Conservation (phyloP, 1,140 invertebrate species). For the Pogonognathellus flavescens region DNA sequence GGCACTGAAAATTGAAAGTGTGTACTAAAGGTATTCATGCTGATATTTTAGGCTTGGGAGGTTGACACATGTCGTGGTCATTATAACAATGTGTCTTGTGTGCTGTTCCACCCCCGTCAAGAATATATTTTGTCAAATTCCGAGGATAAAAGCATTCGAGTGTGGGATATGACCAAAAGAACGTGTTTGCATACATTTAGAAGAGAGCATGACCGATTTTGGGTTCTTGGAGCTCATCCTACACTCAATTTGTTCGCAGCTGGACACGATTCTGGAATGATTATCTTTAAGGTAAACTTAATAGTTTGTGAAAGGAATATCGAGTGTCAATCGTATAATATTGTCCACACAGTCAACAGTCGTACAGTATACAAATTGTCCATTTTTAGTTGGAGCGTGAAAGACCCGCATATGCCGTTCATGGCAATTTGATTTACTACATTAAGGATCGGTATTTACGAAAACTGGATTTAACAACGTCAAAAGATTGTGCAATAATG, state of each 20-base stretch:
- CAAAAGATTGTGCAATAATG: constrained; percentile 93
- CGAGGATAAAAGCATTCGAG: constrained; percentile 97
- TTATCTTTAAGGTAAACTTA: constrained; percentile 77
- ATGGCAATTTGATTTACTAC: constrained; percentile 95
- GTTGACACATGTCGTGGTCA: constrained; percentile 98
- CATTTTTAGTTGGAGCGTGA: constrained; percentile 84
- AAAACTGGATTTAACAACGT: constrained; percentile 91
- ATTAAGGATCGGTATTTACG: constrained; percentile 95
- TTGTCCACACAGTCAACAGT: too few species aligned
- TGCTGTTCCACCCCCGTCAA: constrained; percentile 96
- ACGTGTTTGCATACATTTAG: constrained; percentile 96
- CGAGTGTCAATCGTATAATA: too few species aligned
- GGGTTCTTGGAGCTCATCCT: constrained; percentile 94
- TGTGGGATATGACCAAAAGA: constrained; percentile 99
- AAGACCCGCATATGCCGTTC: constrained; percentile 93
- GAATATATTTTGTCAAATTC: constrained; percentile 97
- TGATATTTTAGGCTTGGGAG: constrained; percentile 87
- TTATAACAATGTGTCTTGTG: constrained; percentile 99
- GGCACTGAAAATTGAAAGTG: constrained; percentile 24
- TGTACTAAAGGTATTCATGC: background rate
- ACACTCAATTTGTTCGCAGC: constrained; percentile 89
- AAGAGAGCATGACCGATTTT: constrained; percentile 96
- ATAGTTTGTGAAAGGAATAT: too few species aligned
- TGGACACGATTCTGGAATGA: constrained; percentile 96
- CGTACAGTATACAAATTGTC: constrained; percentile 23